These are phyloP conservation scores for Salvelinus fontinalis DNA, from an alignment of 2,113 vertebrate genomes.

Conservation along the genomic window DNA sequence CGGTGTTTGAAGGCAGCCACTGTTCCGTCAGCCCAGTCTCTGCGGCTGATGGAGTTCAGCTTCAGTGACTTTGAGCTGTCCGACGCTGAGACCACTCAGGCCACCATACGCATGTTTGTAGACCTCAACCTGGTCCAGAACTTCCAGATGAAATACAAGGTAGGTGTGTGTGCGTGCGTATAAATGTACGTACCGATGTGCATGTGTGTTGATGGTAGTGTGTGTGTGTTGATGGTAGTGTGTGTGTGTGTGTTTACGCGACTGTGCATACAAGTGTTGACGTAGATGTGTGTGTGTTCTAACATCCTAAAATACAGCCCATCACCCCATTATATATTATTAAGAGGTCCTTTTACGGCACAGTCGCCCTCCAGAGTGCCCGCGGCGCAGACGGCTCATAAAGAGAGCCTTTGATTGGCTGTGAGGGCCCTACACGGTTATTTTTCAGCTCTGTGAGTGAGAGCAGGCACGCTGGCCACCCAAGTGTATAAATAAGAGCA, in stretches of 20 bases:
- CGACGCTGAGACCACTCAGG: conserved; percentile 89
- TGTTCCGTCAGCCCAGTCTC: conserved; percentile 90
- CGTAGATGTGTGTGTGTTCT: not conserved
- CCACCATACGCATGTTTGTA: conserved; percentile 92
- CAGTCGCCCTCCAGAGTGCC: conserved; percentile 5
- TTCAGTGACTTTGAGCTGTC: conserved; percentile 97
- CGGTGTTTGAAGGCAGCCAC: conserved; percentile 75
- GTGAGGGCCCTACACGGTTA: conserved; percentile 15
- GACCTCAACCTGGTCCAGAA: conserved; percentile 96
- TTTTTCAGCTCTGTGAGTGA: not conserved
- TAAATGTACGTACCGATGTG: too few relatives aligned
- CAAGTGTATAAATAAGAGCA: not conserved
- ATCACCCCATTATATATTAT: not conserved
- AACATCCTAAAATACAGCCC: conserved; percentile 6
- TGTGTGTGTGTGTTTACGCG: not conserved
- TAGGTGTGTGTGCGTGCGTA: conserved; percentile 53
- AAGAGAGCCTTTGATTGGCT: conserved; percentile 51
- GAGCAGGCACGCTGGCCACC: not conserved
- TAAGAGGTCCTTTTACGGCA: conserved; percentile 43
- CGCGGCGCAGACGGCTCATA: conserved; percentile 24
- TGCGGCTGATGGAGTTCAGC: conserved; percentile 88
- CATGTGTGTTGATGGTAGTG: too few relatives aligned
- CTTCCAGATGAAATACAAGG: conserved; percentile 97
- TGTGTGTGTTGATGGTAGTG: too few relatives aligned
- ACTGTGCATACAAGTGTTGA: not conserved